phyloP scores from a whole-genome alignment of 1,140 invertebrate genomes.

The Thaumatotibia leucotreta region DNA sequence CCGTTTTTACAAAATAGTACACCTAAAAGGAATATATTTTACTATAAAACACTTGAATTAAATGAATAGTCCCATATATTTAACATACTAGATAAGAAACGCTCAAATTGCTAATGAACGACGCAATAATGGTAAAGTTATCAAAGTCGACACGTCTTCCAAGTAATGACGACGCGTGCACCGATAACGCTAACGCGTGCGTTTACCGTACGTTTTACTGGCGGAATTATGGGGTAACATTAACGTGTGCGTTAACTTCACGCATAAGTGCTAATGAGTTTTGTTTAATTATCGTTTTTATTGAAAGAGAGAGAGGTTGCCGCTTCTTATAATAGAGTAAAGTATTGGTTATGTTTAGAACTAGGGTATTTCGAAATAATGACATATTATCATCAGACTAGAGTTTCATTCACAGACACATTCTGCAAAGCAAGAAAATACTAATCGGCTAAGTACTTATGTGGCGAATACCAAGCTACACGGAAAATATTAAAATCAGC shows the following conservation, averaged over 20 bases:
- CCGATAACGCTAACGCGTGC: not conserved
- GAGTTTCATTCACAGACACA: too few species aligned
- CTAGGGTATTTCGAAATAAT: too few species aligned
- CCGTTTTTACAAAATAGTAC: too few species aligned
- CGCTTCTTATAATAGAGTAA: too few species aligned
- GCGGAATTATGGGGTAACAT: not conserved
- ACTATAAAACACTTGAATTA: not conserved
- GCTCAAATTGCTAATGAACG: not conserved
- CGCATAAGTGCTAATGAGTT: constrained; percentile 10
- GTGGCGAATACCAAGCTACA: too few species aligned
- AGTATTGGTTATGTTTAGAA: too few species aligned
- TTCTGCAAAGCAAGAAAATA: too few species aligned
- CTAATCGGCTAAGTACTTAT: too few species aligned
- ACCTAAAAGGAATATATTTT: too few species aligned
- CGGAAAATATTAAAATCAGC: too few species aligned
- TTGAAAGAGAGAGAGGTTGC: not conserved
- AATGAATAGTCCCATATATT: too few species aligned
- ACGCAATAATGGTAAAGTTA: not conserved
- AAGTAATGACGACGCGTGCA: not conserved
- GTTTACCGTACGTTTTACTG: not conserved
- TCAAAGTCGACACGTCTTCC: not conserved
- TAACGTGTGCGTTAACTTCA: constrained; percentile 26
- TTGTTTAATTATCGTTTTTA: not conserved
- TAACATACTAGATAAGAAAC: not conserved
- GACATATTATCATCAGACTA: too few species aligned